Evolutionary conservation across 2,113 vertebrate genomes (phyloP).

Genomic region (Callipepla californica): DNA sequence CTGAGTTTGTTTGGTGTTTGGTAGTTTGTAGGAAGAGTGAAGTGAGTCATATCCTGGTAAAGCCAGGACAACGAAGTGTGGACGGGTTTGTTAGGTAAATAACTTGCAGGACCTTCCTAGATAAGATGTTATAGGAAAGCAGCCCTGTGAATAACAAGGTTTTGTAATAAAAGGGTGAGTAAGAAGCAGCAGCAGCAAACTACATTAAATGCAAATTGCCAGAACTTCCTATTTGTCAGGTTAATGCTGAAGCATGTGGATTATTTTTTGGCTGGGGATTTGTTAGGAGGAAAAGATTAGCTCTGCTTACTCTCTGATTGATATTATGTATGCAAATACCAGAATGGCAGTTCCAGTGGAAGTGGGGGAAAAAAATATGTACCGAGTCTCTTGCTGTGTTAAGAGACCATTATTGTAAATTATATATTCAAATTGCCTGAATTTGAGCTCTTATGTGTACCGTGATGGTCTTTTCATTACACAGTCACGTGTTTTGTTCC

Average conservation of each 20-base stretch:
- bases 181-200: background rate
- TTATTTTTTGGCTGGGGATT: background rate
- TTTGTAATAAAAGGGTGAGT: background rate
- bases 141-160: background rate
- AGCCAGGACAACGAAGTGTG: slow-evolving; percentile 50
- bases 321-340: background rate
- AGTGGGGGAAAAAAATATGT: background rate
- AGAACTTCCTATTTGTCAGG: background rate
- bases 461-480: accelerated
- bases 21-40: background rate
- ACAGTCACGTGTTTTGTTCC: accelerated
- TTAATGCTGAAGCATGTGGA: background rate
- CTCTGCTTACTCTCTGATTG: background rate
- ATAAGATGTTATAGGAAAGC: slow-evolving; percentile 10
- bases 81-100: slow-evolving; percentile 61
- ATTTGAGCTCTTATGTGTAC: background rate
- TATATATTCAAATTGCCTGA: background rate
- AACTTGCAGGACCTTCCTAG: slow-evolving; percentile 35
- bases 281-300: background rate
- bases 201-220: background rate
- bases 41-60: slow-evolving; percentile 67
- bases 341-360: background rate
- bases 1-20: slow-evolving; percentile 18
- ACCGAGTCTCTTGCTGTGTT: background rate
- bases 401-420: background rate